phyloP scores from a whole-genome alignment of 2,888 invertebrate species.

The Watsonalla cultraria region DNA sequence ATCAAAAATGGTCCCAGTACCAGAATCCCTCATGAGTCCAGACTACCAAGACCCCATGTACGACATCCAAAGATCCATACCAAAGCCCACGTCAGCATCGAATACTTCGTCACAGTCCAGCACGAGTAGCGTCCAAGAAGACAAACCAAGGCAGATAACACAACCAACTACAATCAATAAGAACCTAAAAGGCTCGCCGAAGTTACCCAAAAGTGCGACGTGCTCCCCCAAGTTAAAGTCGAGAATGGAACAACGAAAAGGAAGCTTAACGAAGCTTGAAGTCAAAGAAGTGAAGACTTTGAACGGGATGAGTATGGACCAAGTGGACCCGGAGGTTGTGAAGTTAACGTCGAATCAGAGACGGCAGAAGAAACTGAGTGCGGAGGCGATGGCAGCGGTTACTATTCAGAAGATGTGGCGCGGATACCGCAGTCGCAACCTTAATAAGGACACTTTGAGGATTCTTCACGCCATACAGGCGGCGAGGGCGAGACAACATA shows the following conservation, averaged over 20 bases:
- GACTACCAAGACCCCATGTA: conserved; percentile 81
- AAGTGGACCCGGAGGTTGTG: conserved; percentile 54
- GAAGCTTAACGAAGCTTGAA: conserved; percentile 51
- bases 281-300: conserved; percentile 46
- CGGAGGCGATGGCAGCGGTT: conserved; percentile 80
- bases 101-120: conserved; percentile 56
- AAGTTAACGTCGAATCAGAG: conserved; percentile 64
- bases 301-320: conserved; percentile 47
- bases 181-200: conserved; percentile 61
- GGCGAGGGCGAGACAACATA: conserved; percentile 88
- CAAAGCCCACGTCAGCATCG: conserved; percentile 31
- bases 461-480: conserved; percentile 84
- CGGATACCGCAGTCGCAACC: conserved; percentile 88
- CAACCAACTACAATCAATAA: conserved; percentile 32
- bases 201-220: conserved; percentile 65
- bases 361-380: conserved; percentile 61
- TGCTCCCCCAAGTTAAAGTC: conserved; percentile 67
- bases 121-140: conserved; percentile 58
- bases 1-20: conserved; percentile 92
- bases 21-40: conserved; percentile 92
- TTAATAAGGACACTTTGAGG: conserved; percentile 82
- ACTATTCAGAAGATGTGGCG: conserved; percentile 93
- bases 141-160: conserved; percentile 35
- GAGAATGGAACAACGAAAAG: conserved; percentile 65
- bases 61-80: conserved; percentile 61